Base-by-base conservation (phyloP, 2,113 vertebrate genomes). In the Perccottus glenii region DNA sequence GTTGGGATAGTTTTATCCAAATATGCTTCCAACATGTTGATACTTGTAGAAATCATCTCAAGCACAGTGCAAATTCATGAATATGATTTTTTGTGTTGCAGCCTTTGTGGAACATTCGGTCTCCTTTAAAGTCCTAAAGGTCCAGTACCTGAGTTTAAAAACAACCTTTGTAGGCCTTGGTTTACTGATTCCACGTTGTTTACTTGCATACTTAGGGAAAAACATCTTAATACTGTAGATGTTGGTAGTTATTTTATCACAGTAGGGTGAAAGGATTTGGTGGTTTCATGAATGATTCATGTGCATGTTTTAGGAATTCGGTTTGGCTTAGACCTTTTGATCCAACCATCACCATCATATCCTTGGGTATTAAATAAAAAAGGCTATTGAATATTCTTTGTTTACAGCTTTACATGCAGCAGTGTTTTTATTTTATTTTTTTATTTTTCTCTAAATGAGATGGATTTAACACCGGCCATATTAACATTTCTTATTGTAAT, bases 261-360 rank as follows among this genome's bases (percentile, higher is more conserved):
- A 5, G 35, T n/a, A 1, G 15, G 52, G 52, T 55, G 52, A 38
- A 11, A 14, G 12, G 33, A 38, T 55, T 55, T 6, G 27, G 56
- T 1, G 6, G 11, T 40, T 8, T 50, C 44, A 73, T 83, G 35
- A 81, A 78, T 81, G 44, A 77, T 77, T 68, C 59, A 81, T 81
- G 44, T 5, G 60, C 4, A 5, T 61, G 53, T 83, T 73, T 60
- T 2, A 75, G 61, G 62, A 48, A 73, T 81, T 70, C 56, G 33
- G 51, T 68, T 77, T 73, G 51, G 1, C 48, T 68, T 45, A 43
- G 38, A 66, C 70, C 73, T 84, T 38, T 75, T 80, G 70, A 86
- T 81, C 80, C 61, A 45, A 14, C 57, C 67, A 78, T 78, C 49
- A 66, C 16, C 2, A 57, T 64, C 35, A 40, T 6, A 61, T 64